These are phyloP conservation scores for Tridacna crocea DNA, from an alignment of 2,888 invertebrate species.

Conservation along the genomic window DNA sequence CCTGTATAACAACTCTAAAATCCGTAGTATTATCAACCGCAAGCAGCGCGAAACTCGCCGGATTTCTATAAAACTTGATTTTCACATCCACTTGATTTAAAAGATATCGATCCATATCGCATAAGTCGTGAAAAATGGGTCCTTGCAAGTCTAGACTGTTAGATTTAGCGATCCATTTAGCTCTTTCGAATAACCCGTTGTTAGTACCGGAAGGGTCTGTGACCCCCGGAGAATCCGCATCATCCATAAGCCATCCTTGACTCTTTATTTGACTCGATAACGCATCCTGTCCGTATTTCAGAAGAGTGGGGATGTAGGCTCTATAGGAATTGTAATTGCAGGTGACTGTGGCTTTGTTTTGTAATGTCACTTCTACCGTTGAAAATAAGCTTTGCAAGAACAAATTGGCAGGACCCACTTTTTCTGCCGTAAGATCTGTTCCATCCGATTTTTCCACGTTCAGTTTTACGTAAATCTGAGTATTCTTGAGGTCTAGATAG, in stretches of 20 bases:
- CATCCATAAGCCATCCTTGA: constrained; percentile 50
- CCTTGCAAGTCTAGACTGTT: constrained; percentile 48
- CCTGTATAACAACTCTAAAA: constrained; percentile 30
- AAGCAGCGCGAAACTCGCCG: constrained; percentile 40
- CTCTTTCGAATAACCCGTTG: constrained; percentile 30
- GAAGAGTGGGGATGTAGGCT: constrained; percentile 54
- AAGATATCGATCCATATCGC: constrained; percentile 40
- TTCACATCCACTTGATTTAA: constrained; percentile 28
- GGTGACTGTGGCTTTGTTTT: constrained; percentile 42
- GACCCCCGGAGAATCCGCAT: constrained; percentile 34
- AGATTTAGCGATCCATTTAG: constrained; percentile 29
- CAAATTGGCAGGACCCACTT: constrained; percentile 58
- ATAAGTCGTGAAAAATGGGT: constrained; percentile 52
- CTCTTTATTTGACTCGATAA: constrained; percentile 34
- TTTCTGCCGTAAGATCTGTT: constrained; percentile 25
- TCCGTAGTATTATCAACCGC: constrained; percentile 16
- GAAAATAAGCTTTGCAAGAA: constrained; percentile 59
- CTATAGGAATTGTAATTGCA: constrained; percentile 57
- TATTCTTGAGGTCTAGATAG: constrained; percentile 23
- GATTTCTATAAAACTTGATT: constrained; percentile 35
- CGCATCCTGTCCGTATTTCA: constrained; percentile 52
- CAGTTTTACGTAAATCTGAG: constrained; percentile 21
- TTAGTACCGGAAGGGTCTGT: constrained; percentile 38
- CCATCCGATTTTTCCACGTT: constrained; percentile 13
- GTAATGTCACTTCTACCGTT: constrained; percentile 56